Base-by-base conservation (phyloP, 2,888 invertebrate species). In the Drosophila dives region DNA sequence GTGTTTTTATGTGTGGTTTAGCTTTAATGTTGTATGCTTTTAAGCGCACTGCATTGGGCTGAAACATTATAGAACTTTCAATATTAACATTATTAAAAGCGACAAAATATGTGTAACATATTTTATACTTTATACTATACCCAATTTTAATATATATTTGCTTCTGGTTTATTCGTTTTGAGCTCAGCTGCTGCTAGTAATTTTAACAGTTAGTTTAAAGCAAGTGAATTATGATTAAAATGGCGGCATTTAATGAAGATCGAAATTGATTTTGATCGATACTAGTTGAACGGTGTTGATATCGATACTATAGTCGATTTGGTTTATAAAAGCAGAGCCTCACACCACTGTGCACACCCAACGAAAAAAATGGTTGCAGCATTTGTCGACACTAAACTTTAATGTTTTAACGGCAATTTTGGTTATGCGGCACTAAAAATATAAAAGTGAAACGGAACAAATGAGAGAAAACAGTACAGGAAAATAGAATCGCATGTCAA, bases 401-500 rank as follows among this genome's bases (percentile, higher is more conserved):
- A 72, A 82, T 78, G 82, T 78, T 82, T 84, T 72, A 74, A 80
- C 76, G 81, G 86, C 68, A 72, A 80, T 86, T 85, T 86, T 66
- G 64, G 54, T 65, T 63, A 66, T 64, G 62, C 33, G 51, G 61
- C 66, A 75, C 50, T 58, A 66, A 75, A 63, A 74, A 34, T 62
- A 40, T 36, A 49, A 10, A 60, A 53, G 48, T 32, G 32, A 50
- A 66, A 51, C 51, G 40, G 60, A 51, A 51, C 33, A 29, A 63
- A 36, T 34, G 36, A 58, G 48, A 51, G 50, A 48, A 68, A 70
- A 54, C 32, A 55, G 56, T 72, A 50, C 29, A 54, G 36, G 63
- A 64, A 58, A 50, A 72, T 42, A 50, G 55, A 77, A 83, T 89
- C 72, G 89, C 90, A 90, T 89, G 90, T 89, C 82, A 83, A 89